These are phyloP conservation scores for Drosophila mettleri DNA, from an alignment of 2,888 invertebrate genomes.

Conservation along the genomic window DNA sequence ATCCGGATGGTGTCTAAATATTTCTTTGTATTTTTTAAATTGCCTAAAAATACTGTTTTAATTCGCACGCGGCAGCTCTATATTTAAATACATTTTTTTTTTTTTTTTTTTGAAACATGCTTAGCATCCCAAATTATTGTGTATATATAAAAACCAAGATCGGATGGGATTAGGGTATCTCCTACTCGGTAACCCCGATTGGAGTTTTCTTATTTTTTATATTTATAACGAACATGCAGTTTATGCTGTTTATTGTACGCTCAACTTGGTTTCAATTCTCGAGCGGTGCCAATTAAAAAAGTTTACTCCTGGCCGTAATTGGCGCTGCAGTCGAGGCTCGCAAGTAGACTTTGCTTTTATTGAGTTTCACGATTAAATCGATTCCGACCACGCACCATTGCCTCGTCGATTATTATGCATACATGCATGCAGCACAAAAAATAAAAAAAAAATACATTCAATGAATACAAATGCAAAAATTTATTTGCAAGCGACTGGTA, in stretches of 20 bases:
- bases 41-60: no score
- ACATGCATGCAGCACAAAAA: conserved; percentile 9
- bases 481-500: conserved; percentile 2
- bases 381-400: conserved; percentile 52
- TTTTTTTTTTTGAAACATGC: no score
- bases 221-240: conserved; percentile 34
- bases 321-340: conserved; percentile 34
- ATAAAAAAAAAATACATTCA: neutral
- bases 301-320: conserved; percentile 48
- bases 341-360: conserved; percentile 64
- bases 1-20: no score
- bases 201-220: neutral
- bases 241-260: conserved; percentile 52
- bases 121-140: no score
- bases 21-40: no score
- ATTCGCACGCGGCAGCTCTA: no score
- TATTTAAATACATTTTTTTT: no score
- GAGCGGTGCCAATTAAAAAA: conserved; percentile 65
- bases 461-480: conserved; percentile 13
- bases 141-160: no score
- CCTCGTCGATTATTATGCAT: conserved; percentile 37
- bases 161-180: no score
- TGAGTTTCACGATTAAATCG: conserved; percentile 56
- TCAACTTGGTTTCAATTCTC: conserved; percentile 53
- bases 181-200: no score